Evolutionary conservation across 2,797 vertebrate species (phyloP).

Genomic region (Squalus acanthias): DNA sequence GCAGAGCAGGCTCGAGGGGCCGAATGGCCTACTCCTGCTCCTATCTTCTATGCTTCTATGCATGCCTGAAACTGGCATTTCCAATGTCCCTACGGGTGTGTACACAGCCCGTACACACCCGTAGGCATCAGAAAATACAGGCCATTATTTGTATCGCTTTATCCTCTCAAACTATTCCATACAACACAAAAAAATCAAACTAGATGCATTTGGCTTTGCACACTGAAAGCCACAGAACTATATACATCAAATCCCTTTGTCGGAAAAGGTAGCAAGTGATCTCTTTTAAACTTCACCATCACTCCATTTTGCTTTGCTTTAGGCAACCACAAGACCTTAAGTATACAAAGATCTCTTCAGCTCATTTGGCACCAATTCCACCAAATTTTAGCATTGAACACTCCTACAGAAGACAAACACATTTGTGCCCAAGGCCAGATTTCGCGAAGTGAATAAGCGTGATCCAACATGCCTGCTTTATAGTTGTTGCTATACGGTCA

Average conservation of each 20-base stretch:
- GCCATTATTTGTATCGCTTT: neutral
- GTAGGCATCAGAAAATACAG: too few species aligned
- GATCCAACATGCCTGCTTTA: conserved; percentile 18
- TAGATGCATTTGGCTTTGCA: neutral
- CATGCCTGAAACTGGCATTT: too few species aligned
- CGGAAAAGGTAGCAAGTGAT: neutral
- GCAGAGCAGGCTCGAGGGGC: too few species aligned
- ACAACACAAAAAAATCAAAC: neutral
- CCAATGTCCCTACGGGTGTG: too few species aligned
- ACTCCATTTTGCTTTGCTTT: neutral
- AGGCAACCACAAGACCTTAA: neutral
- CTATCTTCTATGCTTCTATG: too few species aligned
- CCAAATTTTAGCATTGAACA: neutral
- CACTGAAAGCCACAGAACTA: neutral
- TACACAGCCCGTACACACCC: too few species aligned
- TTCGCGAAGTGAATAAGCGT: neutral
- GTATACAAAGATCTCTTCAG: conserved; percentile 24
- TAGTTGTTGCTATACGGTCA: neutral
- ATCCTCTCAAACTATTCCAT: neutral
- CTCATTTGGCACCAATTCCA: neutral
- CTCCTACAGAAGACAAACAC: conserved; percentile 23
- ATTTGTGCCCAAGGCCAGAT: neutral
- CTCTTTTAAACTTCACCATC: neutral
- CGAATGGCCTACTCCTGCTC: too few species aligned
- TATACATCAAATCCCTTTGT: conserved; percentile 8